Evolutionary conservation across 2,888 invertebrate species (phyloP), one percentile per base, ranked within the genome.

Genomic region (Pyrochroa serraticornis): DNA sequence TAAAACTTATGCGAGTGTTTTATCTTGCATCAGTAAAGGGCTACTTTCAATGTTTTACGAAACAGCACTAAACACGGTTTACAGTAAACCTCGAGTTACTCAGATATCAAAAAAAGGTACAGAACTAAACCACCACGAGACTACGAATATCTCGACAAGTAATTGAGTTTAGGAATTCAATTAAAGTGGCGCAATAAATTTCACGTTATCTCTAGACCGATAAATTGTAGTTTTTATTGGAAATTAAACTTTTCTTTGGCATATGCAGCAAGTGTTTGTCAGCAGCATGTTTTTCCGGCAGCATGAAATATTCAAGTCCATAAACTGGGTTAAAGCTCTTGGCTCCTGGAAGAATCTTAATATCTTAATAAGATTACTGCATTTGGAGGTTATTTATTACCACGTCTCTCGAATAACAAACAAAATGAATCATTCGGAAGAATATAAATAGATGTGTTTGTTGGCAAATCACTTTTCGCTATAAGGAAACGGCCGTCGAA

Each of bases 301-400:
- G 53, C 33, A 53, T 53, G 53, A 53, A 53, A 53, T 46, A 53
- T 53, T 53, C 38, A 43, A 51, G 36, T 39, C 39, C 34, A 34
- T 44, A 38, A 53, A 46, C 41, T 46, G 31, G 45, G 52, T 44
- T 45, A 44, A 46, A 53, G 46, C 41, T 45, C 12, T 22, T 22
- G 22, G 53, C 32, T 44, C 31, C 37, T 35, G 37, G 5, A 22
- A 22, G 22, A 52, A 52, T 45, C 44, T 52, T 52, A 52, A 52
- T 44, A 45, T 13, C 52, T 44, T 45, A 52, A 52, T 45, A 52
- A 33, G 38, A 52, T 52, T 52, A 44, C 38, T 37, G 22, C 30
- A 45, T 38, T 52, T 38, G 44, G 22, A 31, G 32, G 38, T 37
- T 52, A 45, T 44, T 45, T 53, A 46, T 46, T 32, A 34, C 44